Percentiles rank a stretch among this genome's conserved stretches.
These are phyloP conservation scores for Zaprionus taronus DNA, from an alignment of 1,140 invertebrate species.

Conservation along the genomic window DNA sequence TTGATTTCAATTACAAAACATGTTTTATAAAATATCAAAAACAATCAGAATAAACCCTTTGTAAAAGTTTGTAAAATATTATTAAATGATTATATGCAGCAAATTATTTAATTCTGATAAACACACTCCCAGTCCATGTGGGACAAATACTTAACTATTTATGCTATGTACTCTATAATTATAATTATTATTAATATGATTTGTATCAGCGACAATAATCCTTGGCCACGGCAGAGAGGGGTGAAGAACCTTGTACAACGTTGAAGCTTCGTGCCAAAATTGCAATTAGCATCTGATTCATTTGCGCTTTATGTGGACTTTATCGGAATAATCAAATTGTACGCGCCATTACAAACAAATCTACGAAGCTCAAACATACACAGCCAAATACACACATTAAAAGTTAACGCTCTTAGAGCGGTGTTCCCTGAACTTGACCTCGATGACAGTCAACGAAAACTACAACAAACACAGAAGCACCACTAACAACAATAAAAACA, in stretches of 20 bases:
- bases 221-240: neutral
- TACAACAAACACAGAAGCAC: constrained; percentile 8
- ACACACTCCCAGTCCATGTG: neutral
- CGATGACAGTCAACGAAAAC: constrained; percentile 35
- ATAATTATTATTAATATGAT: neutral
- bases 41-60: neutral
- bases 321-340: constrained; percentile 17
- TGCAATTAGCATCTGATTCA: constrained; percentile 21
- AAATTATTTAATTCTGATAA: too few species aligned
- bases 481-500: constrained; percentile 11
- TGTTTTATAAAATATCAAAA: neutral
- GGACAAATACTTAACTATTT: neutral
- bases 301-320: constrained; percentile 2
- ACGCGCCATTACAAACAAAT: constrained; percentile 7
- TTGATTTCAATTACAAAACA: neutral
- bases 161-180: neutral
- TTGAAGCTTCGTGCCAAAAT: neutral
- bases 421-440: constrained; percentile 80
- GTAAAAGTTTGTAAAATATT: neutral
- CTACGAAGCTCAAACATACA: constrained; percentile 1
- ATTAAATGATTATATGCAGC: neutral
- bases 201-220: neutral
- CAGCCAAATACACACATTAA: too few species aligned
- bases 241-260: constrained; percentile 18
- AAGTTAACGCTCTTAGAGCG: constrained; percentile 19